phyloP scores from a whole-genome alignment of 2,888 invertebrate genomes.

The Calameuta idolon region DNA sequence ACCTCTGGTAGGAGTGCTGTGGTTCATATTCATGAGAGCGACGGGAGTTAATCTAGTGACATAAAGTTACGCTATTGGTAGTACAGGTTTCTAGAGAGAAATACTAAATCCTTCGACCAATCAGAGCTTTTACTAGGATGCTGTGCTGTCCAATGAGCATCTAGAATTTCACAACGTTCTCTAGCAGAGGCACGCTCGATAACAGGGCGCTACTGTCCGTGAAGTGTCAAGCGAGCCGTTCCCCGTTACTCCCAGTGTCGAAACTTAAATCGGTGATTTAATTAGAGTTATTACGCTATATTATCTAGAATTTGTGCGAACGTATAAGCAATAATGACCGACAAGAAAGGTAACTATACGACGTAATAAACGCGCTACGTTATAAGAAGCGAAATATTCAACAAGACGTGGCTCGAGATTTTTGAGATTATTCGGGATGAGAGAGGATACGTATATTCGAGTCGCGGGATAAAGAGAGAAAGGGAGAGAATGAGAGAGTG shows the following conservation, averaged over 20 bases:
- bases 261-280: slow-evolving; percentile 54
- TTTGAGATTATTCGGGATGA: slow-evolving; percentile 2
- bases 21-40: not conserved
- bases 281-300: slow-evolving; percentile 49
- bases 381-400: not conserved
- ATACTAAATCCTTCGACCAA: not conserved
- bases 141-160: not conserved
- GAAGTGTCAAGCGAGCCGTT: slow-evolving; percentile 58
- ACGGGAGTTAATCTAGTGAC: not conserved
- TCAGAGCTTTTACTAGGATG: not conserved
- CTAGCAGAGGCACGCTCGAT: slow-evolving; percentile 46
- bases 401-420: not conserved
- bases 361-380: not conserved
- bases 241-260: slow-evolving; percentile 52
- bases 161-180: not conserved
- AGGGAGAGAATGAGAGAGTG: slow-evolving; percentile 5
- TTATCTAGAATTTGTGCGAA: slow-evolving; percentile 48
- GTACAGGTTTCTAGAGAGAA: not conserved
- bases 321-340: slow-evolving; percentile 65
- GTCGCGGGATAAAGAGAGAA: not conserved
- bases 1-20: not conserved
- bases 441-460: slow-evolving; percentile 2
- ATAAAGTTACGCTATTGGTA: not conserved
- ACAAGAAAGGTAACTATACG: slow-evolving; percentile 67
- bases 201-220: slow-evolving; percentile 59